Evolutionary conservation across 2,888 invertebrate species (phyloP), one percentile per base, ranked within the genome.

Genomic region (Sinopyrophorus schimmeli): DNA sequence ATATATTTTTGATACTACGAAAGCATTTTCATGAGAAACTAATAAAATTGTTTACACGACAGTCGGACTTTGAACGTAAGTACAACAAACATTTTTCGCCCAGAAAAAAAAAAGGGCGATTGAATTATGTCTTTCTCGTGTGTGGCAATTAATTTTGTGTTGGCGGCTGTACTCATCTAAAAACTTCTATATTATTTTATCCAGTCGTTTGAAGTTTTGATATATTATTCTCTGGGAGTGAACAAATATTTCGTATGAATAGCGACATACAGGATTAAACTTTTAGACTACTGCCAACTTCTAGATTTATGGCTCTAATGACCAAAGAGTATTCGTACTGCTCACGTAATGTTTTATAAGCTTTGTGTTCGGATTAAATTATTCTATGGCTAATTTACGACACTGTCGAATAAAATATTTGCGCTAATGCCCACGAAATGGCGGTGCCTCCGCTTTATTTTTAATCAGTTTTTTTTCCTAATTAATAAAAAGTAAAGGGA

Each of bases 261-360:
- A 61, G 64, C 62, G 63, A 63, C 63, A 60, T 55, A 57, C 53
- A 56, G 65, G 64, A 65, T 66, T 65, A 66, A 66, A 66, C 66
- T 66, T 66, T 63, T 58, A 61, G 66, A 65, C 60, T 58, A 61
- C 63, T 63, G 63, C 63, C 64, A 65, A 65, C 57, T 62, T 61
- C 55, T 50, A 62, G 62, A 66, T 66, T 66, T 66, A 65, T 65
- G 63, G 58, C 58, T 63, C 60, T 63, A 65, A 66, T 65, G 64
- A 63, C 61, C 62, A 53, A 20, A 58, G 54, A 60, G 59, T 59
- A 59, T 54, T 50, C 55, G 52, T 38, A 10, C 39, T 11, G 43
- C 39, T 48, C 46, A 39, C 46, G 32, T 50, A 47, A 41, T 52
- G 40, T 38, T 23, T 42, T 35, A 4, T 17, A 47, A 39, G 40